phyloP scores from a whole-genome alignment of 2,888 invertebrate genomes.

The Agrilus biguttatus region DNA sequence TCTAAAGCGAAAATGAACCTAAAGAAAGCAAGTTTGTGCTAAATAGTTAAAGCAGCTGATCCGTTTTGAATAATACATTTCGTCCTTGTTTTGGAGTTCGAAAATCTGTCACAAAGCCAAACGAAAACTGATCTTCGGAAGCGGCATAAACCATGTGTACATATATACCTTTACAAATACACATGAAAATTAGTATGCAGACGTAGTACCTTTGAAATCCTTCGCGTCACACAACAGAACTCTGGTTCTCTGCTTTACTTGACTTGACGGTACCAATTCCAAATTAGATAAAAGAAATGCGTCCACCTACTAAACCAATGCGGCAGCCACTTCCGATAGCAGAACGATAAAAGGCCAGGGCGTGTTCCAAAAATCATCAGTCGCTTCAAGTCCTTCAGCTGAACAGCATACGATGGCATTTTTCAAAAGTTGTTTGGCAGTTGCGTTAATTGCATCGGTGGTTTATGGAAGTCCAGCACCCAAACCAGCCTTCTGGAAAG shows the following conservation, averaged over 20 bases:
- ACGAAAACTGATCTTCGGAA: background rate
- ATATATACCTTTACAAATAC: background rate
- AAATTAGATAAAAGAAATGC: slow-evolving; percentile 15
- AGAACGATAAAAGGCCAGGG: slow-evolving; percentile 16
- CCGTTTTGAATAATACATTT: slow-evolving; percentile 15
- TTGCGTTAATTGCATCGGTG: slow-evolving; percentile 31
- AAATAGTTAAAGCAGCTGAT: slow-evolving; percentile 10
- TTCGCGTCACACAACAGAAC: slow-evolving; percentile 8
- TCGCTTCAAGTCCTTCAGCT: slow-evolving; percentile 9
- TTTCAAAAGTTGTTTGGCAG: slow-evolving; percentile 19
- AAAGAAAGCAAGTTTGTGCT: slow-evolving; percentile 14
- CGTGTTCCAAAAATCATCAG: slow-evolving; percentile 14
- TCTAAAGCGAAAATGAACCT: background rate
- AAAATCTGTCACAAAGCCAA: slow-evolving; percentile 3
- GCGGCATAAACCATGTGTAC: slow-evolving; percentile 2
- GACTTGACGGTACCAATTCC: slow-evolving; percentile 11
- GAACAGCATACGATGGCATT: slow-evolving; percentile 13
- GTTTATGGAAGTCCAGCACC: slow-evolving; percentile 46
- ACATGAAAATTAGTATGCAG: slow-evolving; percentile 11
- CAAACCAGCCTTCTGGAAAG: slow-evolving; percentile 54
- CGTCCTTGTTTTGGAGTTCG: slow-evolving; percentile 11
- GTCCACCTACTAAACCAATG: slow-evolving; percentile 11
- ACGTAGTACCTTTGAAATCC: background rate
- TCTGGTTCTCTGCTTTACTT: slow-evolving; percentile 14
- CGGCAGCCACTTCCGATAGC: slow-evolving; percentile 14